A percentile compares a stretch with the other conserved stretches of the same genome.
phyloP scores from a whole-genome alignment of 1,140 invertebrate species.

The Campodea augens region DNA sequence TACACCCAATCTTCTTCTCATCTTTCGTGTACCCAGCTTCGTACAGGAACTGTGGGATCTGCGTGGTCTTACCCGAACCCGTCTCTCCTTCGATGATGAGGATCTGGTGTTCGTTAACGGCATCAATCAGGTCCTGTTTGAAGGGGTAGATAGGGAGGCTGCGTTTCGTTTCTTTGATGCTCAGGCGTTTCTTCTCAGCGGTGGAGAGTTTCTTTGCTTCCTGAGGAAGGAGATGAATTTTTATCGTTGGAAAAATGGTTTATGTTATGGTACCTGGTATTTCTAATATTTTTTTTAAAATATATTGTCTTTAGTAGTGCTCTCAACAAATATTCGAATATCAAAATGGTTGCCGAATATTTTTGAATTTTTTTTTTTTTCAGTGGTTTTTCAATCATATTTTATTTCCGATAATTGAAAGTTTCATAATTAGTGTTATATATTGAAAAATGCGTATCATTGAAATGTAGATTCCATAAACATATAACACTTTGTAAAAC shows the following conservation, averaged over 20 bases:
- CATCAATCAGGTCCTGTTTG: constrained; percentile 66
- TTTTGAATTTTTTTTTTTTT: no score
- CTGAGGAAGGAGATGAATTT: constrained; percentile 13
- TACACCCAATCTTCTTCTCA: constrained; percentile 60
- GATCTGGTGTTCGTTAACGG: constrained; percentile 73
- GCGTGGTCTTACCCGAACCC: constrained; percentile 94
- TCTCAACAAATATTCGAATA: no score
- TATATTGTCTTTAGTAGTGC: no score
- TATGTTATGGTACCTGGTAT: no score
- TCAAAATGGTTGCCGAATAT: no score
- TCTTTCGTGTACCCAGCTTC: constrained; percentile 73
- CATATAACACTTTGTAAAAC: no score
- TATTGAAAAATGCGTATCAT: no score
- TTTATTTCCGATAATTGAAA: no score
- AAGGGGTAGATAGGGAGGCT: constrained; percentile 91
- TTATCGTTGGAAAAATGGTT: constrained; percentile 4
- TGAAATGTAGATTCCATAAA: no score
- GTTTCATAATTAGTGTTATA: no score
- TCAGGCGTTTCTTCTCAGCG: constrained; percentile 51
- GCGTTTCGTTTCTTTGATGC: constrained; percentile 79
- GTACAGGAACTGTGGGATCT: constrained; percentile 92
- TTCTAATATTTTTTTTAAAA: no score
- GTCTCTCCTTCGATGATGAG: constrained; percentile 97
- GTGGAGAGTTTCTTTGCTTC: constrained; percentile 38
- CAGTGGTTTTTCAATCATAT: no score